Evolutionary conservation across 2,113 vertebrate genomes (phyloP), one percentile per base, ranked within the genome.

Genomic region (Phrynosoma platyrhinos): DNA sequence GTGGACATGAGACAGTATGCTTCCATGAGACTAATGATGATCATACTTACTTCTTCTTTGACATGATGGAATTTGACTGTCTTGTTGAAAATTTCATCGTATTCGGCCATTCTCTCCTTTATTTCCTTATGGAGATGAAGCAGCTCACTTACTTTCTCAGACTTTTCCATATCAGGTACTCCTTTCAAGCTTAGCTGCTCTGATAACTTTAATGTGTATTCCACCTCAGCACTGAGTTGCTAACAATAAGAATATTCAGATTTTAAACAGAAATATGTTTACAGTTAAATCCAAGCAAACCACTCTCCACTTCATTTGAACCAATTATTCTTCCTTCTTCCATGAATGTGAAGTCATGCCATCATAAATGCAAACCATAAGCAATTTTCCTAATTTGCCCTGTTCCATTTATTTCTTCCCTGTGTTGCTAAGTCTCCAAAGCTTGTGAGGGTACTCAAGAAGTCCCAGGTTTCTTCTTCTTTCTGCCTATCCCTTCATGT

Each of bases 171-270:
- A n/a, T 92, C 27, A 5, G 95, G 93, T 79, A 94, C 94, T 87
- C 96, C 97, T 95, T 96, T 97, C 47, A 94, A 91, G 14, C 86
- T 92, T 88, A 98, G 86, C 53, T 95, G 90, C 90, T 98, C 97
- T 76, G 97, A 96, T 64, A 96, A 96, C 94, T 96, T 98, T 89
- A 96, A 82, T 83, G 97, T 76, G 58, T 96, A 94, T 74, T 98
- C 97, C 85, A 98, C 96, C 83, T 99, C 98, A 85, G 97, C 95
- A 64, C 96, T 97, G 80, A 98, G 93, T 95, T 97, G 96, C 98
- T 99, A 88, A 74, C 21, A 93, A 55, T 55, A 82, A 74, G 82
- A 83, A 85, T 87, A 87, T 20, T 66, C 40, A 62, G 68, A 53
- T 21, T 76, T 88, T n/a, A n/a, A 90, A 71, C 64, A 53, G 27